Evolutionary conservation across 2,888 invertebrate genomes (phyloP), one percentile per base, ranked within the genome.

Genomic region (Coenonympha glycerion): DNA sequence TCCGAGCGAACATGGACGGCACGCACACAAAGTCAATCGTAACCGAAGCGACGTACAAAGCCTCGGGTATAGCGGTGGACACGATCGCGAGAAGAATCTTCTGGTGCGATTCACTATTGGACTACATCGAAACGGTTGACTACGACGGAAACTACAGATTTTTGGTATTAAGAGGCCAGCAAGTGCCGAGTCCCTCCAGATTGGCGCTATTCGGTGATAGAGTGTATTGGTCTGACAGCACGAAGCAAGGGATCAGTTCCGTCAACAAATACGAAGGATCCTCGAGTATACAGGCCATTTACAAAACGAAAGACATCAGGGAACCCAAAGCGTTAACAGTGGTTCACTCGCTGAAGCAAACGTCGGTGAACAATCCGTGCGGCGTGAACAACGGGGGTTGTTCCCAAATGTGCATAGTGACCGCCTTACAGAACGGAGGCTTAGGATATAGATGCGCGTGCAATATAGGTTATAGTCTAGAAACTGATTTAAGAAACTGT

Each of bases 121-220:
- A 99, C 81, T 96, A 98, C 73, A 96, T 99, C 57, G 98, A 98
- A 71, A 95, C 97, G 0, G 95, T 97, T 0, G 96, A 98, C 76
- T 99, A 99, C 76, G 91, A 95, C 45, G 98, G 98, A 0, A 89
- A 91, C 53, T 91, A 93, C 61, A 88, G 97, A 56, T 92, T 93
- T 55, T 89, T 95, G 73, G 92, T 96, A 0, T 83, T 96, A 2
- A 82, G 95, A 52, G 95, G 96, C 2, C 92, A 93, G 55, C 91
- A 93, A 56, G 95, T 96, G 0, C 97, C 97, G 2, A 93, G 93
- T 44, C 96, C 97, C 0, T 92, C 94, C 0, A 88, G 95, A 8
- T 75, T 97, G 26, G 92, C 96, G 0, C 79, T 96, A 0, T 96
- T 96, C 71, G 96, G 96, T 75, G 94, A 94, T 66, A 87, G 93